Percentiles rank a stretch among this genome's conserved stretches.
These are phyloP conservation scores for Dromas ardeola DNA, from an alignment of 2,113 vertebrate species.

Conservation along the genomic window DNA sequence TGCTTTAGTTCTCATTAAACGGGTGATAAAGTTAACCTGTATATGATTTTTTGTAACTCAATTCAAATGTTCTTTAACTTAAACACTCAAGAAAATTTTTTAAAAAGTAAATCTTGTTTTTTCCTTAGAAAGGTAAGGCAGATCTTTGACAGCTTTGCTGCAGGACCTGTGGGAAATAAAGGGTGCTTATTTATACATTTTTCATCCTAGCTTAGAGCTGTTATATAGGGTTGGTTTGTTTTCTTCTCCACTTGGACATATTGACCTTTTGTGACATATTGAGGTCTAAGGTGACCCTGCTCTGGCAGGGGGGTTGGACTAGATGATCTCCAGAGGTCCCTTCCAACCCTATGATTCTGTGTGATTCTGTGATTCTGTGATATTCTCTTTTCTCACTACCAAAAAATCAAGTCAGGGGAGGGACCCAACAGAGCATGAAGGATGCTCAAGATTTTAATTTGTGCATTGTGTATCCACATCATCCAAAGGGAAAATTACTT, in stretches of 20 bases:
- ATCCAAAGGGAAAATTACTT: not conserved
- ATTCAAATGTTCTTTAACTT: not conserved
- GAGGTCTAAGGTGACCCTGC: too few relatives aligned
- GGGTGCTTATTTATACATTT: not conserved
- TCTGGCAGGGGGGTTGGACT: too few relatives aligned
- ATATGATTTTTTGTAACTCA: not conserved
- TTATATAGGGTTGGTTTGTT: not conserved
- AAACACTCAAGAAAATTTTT: not conserved
- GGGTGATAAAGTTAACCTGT: not conserved
- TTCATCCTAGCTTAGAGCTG: not conserved
- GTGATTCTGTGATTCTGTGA: too few relatives aligned
- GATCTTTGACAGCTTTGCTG: not conserved
- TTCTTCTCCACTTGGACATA: not conserved
- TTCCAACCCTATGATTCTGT: too few relatives aligned
- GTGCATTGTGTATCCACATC: not conserved
- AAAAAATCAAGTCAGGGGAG: not conserved
- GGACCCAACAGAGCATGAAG: not conserved
- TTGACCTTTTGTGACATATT: too few relatives aligned
- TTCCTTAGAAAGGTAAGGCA: not conserved
- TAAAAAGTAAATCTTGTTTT: not conserved
- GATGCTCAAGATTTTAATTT: not conserved
- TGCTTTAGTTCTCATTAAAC: not conserved
- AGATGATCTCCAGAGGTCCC: too few relatives aligned
- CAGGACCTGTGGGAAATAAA: constrained; percentile 11
- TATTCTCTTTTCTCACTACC: not conserved